These are phyloP conservation scores for Pangasianodon gigas DNA, from an alignment of 2,113 vertebrate genomes.

Conservation along the genomic window DNA sequence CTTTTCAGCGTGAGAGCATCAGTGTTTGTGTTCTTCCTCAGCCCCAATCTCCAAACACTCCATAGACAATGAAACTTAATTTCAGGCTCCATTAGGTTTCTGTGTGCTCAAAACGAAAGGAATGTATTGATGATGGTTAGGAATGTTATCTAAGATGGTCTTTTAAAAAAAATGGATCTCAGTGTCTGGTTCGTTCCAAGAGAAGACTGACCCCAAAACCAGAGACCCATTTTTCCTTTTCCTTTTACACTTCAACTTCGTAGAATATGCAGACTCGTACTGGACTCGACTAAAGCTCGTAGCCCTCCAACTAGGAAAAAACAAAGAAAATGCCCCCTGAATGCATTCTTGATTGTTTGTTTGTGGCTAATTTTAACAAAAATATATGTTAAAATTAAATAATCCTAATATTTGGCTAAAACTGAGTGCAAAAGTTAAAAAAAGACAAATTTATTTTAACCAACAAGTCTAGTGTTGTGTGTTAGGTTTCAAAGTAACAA, in stretches of 20 bases:
- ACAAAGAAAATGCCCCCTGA: not conserved
- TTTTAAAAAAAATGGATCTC: slow-evolving; percentile 11
- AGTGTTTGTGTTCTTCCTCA: slow-evolving; percentile 25
- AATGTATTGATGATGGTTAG: slow-evolving; percentile 40
- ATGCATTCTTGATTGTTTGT: not conserved
- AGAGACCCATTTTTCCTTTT: not conserved
- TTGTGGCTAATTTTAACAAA: not conserved
- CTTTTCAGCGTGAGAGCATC: not conserved
- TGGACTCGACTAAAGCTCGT: not conserved
- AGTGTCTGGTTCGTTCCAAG: not conserved
- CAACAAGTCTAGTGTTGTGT: no score
- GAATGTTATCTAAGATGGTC: slow-evolving; percentile 33
- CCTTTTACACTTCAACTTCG: not conserved
- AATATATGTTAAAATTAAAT: no score
- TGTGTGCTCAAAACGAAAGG: slow-evolving; percentile 45
- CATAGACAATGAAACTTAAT: slow-evolving; percentile 52
- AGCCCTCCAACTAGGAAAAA: not conserved
- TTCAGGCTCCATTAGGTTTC: slow-evolving; percentile 59
- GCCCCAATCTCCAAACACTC: slow-evolving; percentile 50
- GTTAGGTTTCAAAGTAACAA: not conserved
- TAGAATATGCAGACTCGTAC: not conserved
- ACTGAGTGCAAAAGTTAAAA: no score
- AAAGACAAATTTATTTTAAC: no score
- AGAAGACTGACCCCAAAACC: not conserved
- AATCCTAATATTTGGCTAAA: no score